Evolutionary conservation across 2,113 vertebrate genomes (phyloP).

Genomic region (Upupa epops): DNA sequence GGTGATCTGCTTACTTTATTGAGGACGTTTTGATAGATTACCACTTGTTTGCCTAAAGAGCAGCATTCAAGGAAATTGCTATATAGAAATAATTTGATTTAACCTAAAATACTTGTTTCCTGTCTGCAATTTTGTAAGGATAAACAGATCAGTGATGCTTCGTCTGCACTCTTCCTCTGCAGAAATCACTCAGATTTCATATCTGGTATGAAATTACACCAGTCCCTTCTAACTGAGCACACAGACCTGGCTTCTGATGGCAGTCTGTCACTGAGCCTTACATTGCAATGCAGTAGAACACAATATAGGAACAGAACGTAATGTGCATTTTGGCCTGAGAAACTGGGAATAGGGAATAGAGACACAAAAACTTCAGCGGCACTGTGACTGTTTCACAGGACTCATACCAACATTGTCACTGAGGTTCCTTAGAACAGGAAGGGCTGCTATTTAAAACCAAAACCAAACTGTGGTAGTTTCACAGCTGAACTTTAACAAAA

Average conservation of each 20-base stretch:
- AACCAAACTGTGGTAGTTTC: neutral
- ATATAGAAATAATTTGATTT: neutral
- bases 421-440: neutral
- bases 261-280: neutral
- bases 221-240: neutral
- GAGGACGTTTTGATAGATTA: slow-evolving; percentile 3
- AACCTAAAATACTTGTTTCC: neutral
- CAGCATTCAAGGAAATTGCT: neutral
- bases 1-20: neutral
- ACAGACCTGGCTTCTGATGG: neutral
- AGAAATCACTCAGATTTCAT: neutral
- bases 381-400: neutral
- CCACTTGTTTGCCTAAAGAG: slow-evolving; percentile 17
- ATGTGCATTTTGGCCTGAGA: neutral
- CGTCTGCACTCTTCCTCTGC: neutral
- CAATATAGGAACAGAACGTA: neutral
- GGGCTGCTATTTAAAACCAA: neutral
- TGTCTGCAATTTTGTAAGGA: neutral
- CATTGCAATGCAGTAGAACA: neutral
- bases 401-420: neutral
- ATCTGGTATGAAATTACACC: neutral
- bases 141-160: neutral
- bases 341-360: neutral
- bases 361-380: neutral
- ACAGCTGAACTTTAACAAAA: neutral